Conservation (phyloP, 2,113 vertebrate genomes). For the cattle (Bos taurus) region DNA sequence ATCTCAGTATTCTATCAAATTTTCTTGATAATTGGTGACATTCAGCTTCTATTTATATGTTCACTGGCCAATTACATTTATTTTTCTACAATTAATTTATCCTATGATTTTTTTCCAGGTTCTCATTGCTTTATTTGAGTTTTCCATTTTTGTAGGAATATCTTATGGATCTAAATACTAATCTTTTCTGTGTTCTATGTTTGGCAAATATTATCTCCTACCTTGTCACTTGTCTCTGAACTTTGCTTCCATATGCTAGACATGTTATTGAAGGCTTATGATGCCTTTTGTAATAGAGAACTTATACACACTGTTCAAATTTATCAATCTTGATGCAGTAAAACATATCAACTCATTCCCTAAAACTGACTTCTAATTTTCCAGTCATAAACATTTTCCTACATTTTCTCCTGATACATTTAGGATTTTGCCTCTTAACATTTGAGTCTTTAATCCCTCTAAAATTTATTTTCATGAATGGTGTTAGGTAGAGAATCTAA, state of each 20-base stretch:
- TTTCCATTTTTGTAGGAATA: background rate
- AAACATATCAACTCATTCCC: background rate
- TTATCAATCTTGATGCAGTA: background rate
- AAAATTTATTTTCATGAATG: background rate
- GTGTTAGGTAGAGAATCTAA: background rate
- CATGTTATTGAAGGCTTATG: background rate
- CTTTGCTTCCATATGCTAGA: background rate
- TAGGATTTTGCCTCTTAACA: background rate
- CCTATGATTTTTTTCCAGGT: background rate
- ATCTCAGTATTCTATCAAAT: background rate
- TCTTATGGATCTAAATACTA: background rate
- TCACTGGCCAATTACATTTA: background rate
- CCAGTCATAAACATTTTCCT: background rate
- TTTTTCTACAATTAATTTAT: slow-evolving; percentile 5
- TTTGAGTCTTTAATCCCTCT: background rate
- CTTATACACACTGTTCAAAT: background rate
- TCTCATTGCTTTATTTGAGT: background rate
- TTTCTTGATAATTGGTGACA: background rate
- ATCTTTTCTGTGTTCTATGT: background rate
- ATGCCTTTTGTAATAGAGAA: background rate
- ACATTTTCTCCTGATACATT: background rate
- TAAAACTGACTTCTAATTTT: background rate
- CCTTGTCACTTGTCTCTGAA: background rate
- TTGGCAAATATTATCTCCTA: background rate
- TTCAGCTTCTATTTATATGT: background rate